Base-by-base conservation (phyloP, 2,797 vertebrate species). In the Mastacembelus armatus region DNA sequence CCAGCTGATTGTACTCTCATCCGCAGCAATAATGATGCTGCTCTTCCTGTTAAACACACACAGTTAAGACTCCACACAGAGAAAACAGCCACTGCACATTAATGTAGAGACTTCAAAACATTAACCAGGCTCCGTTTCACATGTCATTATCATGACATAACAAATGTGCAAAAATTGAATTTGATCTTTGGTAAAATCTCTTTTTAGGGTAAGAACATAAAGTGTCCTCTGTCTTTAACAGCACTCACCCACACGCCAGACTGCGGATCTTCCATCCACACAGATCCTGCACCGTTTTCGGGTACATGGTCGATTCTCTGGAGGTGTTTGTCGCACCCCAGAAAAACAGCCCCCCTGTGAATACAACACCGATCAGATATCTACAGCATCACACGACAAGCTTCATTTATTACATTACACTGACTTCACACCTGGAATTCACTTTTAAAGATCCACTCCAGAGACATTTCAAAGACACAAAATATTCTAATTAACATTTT, bases 281-380 rank as follows among this genome's bases (percentile, higher is more conserved):
- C 27, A 99, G 93, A 50, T 99, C 98, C 92, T 98, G 98, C 75
- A 99, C 97, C 0, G 94, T 81, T 87, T 99, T 99, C 40, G 98
- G 98, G 61, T 99, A 99, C 98, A 99, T 99, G 43, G 97, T 99
- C 0, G 96, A 98, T 43, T 99, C 98, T n/a, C 98, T 95, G 19
- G 97, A 97, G 0, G 97, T 97, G 86, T 98, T 99, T 22, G 98
- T 99, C 19, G 96, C 96, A 0, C 98, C 98, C 98, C 98, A 99
- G 90, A 99, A 99, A 78, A 96, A 99, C 66, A 99, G 89, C 0
- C 95, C 96, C 0, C 98, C 98, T 99, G 79, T 7, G 81, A 69
- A 61, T 0, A 47, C 21, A 45, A 50, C 7, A n/a, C 2, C 6
- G 2, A 39, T 76, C 4, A 77, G 18, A 51, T n/a, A 40, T 7